phyloP scores from a whole-genome alignment of 2,888 invertebrate genomes.

The Trimorus sp. region DNA sequence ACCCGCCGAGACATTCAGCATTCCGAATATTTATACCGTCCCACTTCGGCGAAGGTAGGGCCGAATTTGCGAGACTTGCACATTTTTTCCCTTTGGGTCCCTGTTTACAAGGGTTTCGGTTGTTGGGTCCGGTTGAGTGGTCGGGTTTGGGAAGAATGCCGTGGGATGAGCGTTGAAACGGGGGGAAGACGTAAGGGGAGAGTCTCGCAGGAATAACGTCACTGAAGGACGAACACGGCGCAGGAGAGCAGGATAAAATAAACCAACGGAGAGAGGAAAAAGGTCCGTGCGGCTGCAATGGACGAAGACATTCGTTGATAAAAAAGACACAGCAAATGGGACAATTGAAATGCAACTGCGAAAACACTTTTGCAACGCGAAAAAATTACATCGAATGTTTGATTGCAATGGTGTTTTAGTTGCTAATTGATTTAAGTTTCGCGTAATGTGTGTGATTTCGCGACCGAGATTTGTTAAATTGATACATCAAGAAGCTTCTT shows the following conservation, averaged over 20 bases:
- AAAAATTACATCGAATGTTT: constrained; percentile 32
- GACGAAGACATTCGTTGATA: constrained; percentile 54
- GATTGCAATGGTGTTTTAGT: constrained; percentile 27
- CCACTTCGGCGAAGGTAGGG: constrained; percentile 70
- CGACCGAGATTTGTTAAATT: constrained; percentile 30
- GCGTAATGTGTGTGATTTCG: constrained; percentile 15
- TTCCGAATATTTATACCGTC: constrained; percentile 60
- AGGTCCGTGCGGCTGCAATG: constrained; percentile 11
- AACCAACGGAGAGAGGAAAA: constrained; percentile 36
- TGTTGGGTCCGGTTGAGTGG: constrained; percentile 64
- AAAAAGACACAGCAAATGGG: constrained; percentile 61
- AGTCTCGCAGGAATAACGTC: constrained; percentile 52
- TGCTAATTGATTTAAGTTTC: constrained; percentile 37
- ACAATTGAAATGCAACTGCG: constrained; percentile 51
- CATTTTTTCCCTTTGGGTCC: constrained; percentile 65
- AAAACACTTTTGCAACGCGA: no score
- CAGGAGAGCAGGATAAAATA: constrained; percentile 39
- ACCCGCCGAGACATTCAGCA: constrained; percentile 45
- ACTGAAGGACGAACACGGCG: constrained; percentile 62
- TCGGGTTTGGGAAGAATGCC: constrained; percentile 60
- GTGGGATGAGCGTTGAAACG: constrained; percentile 21
- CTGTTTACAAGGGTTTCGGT: constrained; percentile 64
- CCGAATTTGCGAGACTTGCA: constrained; percentile 70
- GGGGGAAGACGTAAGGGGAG: constrained; percentile 13
- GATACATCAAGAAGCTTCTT: constrained; percentile 49